Conservation (phyloP, 2,113 vertebrate species). For the Globicephala melas region DNA sequence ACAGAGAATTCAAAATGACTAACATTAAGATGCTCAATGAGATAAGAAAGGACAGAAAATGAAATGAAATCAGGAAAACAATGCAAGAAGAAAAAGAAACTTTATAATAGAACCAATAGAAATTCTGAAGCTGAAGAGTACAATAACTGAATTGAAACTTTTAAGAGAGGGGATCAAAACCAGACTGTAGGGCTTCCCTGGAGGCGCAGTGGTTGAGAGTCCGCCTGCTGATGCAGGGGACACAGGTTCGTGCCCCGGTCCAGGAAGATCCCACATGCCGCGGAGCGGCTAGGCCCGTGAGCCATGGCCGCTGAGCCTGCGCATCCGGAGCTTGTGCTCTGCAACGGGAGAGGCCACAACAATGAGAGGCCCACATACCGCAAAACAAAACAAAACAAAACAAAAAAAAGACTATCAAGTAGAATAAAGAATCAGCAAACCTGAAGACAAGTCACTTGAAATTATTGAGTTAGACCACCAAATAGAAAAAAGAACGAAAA, state of each 20-base stretch:
- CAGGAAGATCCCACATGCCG: too few relatives aligned
- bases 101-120: background rate
- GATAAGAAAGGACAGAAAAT: background rate
- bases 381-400: too few relatives aligned
- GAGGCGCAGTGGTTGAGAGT: too few relatives aligned
- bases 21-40: background rate
- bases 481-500: background rate
- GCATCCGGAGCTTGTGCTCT: too few relatives aligned
- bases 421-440: background rate
- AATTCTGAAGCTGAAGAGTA: background rate
- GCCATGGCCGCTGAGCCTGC: too few relatives aligned
- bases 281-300: rapidly evolving
- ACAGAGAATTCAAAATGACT: background rate
- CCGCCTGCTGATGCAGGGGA: too few relatives aligned
- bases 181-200: background rate
- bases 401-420: background rate
- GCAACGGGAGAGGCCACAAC: too few relatives aligned
- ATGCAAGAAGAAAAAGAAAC: background rate
- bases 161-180: background rate
- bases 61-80: background rate
- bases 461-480: background rate
- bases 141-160: background rate
- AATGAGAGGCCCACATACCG: too few relatives aligned
- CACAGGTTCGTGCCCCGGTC: too few relatives aligned
- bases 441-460: background rate